phyloP scores from a whole-genome alignment of 2,113 vertebrate genomes.

The Centropus bengalensis region DNA sequence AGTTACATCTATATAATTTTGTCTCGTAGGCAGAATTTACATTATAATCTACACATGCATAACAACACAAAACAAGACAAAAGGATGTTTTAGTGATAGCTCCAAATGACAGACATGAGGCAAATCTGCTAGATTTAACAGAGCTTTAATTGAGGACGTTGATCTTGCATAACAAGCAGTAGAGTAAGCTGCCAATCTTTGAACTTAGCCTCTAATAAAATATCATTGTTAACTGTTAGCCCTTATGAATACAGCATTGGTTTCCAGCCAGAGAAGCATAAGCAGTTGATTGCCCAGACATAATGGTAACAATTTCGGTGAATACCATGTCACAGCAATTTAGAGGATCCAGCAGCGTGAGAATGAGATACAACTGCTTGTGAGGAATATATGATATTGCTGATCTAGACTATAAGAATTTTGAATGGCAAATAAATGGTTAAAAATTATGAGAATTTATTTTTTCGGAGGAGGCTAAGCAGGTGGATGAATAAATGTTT shows the following conservation, averaged over 20 bases:
- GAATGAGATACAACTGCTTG: neutral
- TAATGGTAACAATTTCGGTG: constrained; percentile 4
- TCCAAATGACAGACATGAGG: neutral
- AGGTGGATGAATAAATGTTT: neutral
- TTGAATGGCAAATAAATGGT: neutral
- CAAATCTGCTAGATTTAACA: constrained; percentile 33
- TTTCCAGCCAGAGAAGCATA: constrained; percentile 8
- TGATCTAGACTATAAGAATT: neutral
- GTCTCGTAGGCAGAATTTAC: constrained; percentile 38
- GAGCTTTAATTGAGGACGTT: constrained; percentile 44
- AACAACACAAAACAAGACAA: constrained; percentile 28
- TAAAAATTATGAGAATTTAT: neutral
- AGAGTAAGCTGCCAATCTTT: constrained; percentile 5
- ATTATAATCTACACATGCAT: neutral
- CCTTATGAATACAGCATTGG: neutral
- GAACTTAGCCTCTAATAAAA: constrained; percentile 29
- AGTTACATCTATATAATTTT: constrained; percentile 15
- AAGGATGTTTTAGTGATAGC: constrained; percentile 8
- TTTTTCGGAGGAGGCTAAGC: neutral
- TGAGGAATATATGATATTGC: neutral
- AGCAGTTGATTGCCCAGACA: constrained; percentile 10
- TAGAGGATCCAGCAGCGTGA: neutral
- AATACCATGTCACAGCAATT: neutral
- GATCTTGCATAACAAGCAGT: constrained; percentile 45
- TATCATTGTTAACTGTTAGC: constrained; percentile 22